Evolutionary conservation across 2,888 invertebrate species (phyloP).

Genomic region (Eupithecia exiguata): DNA sequence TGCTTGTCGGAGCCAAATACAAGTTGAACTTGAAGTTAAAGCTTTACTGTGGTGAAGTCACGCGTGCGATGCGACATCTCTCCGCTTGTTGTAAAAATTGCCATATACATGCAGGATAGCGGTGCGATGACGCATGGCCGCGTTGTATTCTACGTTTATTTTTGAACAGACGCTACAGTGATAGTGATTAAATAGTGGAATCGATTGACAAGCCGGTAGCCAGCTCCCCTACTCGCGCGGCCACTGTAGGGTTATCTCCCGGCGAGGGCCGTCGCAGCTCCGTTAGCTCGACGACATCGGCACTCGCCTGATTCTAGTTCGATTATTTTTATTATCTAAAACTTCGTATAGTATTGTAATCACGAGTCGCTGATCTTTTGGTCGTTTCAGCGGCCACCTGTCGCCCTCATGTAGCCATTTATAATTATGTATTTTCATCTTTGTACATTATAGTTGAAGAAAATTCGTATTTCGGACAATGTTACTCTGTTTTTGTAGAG

Average conservation of each 20-base stretch:
- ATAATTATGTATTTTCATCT: constrained; percentile 63
- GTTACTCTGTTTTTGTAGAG: constrained; percentile 73
- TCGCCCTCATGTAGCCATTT: constrained; percentile 52
- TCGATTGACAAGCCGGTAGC: constrained; percentile 16
- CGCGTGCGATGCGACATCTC: constrained; percentile 20
- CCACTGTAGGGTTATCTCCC: constrained; percentile 31
- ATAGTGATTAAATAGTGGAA: neutral
- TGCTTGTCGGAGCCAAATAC: constrained; percentile 18
- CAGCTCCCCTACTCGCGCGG: constrained; percentile 26
- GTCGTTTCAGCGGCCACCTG: constrained; percentile 45
- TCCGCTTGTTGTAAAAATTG: constrained; percentile 30
- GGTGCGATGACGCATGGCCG: constrained; percentile 21
- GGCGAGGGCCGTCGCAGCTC: constrained; percentile 25
- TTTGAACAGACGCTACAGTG: constrained; percentile 4
- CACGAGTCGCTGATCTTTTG: constrained; percentile 55
- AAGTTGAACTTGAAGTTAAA: constrained; percentile 18
- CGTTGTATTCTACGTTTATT: constrained; percentile 10
- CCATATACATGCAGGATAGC: constrained; percentile 28
- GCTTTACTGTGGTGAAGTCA: constrained; percentile 9
- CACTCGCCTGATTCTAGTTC: constrained; percentile 52
- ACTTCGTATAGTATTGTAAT: constrained; percentile 61
- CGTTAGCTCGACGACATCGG: constrained; percentile 16
- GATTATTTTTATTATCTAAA: constrained; percentile 80
- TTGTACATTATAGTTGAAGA: constrained; percentile 65
- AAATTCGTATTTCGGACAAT: constrained; percentile 62